Percentiles rank a stretch among this genome's conserved stretches.
phyloP scores from a whole-genome alignment of 2,888 invertebrate genomes.

The Agrotis exclamationis region DNA sequence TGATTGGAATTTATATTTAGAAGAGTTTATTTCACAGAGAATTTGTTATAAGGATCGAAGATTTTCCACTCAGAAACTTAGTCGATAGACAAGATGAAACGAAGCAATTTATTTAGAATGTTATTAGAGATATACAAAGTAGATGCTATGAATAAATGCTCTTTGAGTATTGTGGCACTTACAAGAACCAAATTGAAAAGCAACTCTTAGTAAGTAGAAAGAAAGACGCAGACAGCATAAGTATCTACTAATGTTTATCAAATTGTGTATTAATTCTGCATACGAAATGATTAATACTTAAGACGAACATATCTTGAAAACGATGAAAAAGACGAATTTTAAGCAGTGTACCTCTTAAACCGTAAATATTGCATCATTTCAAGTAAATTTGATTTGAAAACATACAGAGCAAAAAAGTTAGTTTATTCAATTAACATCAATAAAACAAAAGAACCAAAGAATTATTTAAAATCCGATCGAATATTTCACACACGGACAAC shows the following conservation, averaged over 20 bases:
- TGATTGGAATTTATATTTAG: conserved; percentile 44
- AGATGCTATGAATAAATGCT: conserved; percentile 33
- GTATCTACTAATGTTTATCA: neutral
- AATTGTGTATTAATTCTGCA: neutral
- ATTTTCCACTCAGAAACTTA: conserved; percentile 19
- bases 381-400: too few species aligned
- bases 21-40: conserved; percentile 6
- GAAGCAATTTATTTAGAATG: conserved; percentile 30
- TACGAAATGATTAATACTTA: neutral
- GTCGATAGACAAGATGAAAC: conserved; percentile 11
- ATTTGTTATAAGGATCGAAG: conserved; percentile 14
- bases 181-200: neutral
- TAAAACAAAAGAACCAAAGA: conserved; percentile 37
- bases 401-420: neutral
- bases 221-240: neutral
- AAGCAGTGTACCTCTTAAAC: too few species aligned
- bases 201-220: neutral
- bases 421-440: neutral
- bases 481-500: conserved; percentile 64
- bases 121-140: conserved; percentile 7
- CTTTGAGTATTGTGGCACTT: conserved; percentile 32
- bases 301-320: too few species aligned
- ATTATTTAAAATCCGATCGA: conserved; percentile 48
- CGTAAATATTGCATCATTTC: too few species aligned
- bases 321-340: too few species aligned